Evolutionary conservation across 2,113 vertebrate genomes (phyloP), one percentile per base, ranked within the genome.

Genomic region (Thryonomys swinderianus): DNA sequence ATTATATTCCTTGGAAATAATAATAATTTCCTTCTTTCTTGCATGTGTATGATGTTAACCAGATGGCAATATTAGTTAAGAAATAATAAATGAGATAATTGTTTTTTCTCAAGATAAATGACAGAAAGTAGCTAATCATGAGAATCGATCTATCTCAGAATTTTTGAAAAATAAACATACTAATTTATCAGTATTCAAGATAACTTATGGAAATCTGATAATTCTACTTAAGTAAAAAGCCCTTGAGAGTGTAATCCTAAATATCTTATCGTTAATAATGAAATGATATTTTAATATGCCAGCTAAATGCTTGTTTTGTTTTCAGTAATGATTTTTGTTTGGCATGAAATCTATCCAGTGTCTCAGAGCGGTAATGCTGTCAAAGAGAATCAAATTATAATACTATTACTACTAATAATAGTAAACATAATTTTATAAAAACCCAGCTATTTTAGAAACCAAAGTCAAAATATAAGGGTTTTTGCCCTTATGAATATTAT

Each of bases 221-320:
- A 88, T 86, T 95, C 85, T 85, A n/a, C 53, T 82, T 93, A 88
- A 95, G 81, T 67, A 34, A 95, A 94, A 92, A 90, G 30, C 62
- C 3, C 66, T 78, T 88, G 25, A 92, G 25, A 66, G 12, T 53
- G 0, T 92, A 90, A 89, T 90, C 62, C 27, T 87, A 92, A 93
- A 84, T 81, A 80, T 88, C 37, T 57, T 78, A 48, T 51, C 64
- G 18, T 92, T 83, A 94, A 90, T 90, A 93, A 88, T 85, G 51
- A 81, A 32, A 45, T 66, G 82, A 53, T 83, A 83, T 87, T 92
- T 92, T 90, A 59, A 85, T 78, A 45, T 83, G 53, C 66, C 81
- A 94, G 45, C 66, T 51, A 95, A 94, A 92, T 88, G 61, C 59
- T 82, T 90, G 34, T 69, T 93, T 83, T 82, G 11, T 37, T 90